A percentile compares a stretch with the other conserved stretches of the same genome.
These are phyloP conservation scores for fruit fly (Drosophila melanogaster) DNA, from an alignment of 1,140 invertebrate species.

Conservation along the genomic window Release_6_plus_ISO1_MT NT_037436.4:6474501-6475000, in stretches of 20 bases:
- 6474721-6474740: conserved; percentile 53
- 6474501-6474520: neutral
- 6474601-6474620: neutral
- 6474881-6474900: conserved; percentile 68
- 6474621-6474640: neutral
- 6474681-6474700: conserved; percentile 4
- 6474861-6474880: conserved; percentile 70
- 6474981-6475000: conserved; percentile 66
- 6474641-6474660: conserved; percentile 7
- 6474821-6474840: conserved; percentile 74
- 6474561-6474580: neutral
- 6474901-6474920: conserved; percentile 74
- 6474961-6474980: neutral
- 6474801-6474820: conserved; percentile 73
- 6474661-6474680: conserved; percentile 4
- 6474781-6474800: conserved; percentile 47
- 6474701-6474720: conserved; percentile 39
- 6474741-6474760: conserved; percentile 24
- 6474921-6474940: conserved; percentile 49
- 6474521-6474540: neutral
- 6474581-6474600: conserved; percentile 17
- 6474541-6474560: neutral
- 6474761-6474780: conserved; percentile 25
- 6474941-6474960: conserved; percentile 23
- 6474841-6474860: conserved; percentile 78